phyloP scores from a whole-genome alignment of 2,113 vertebrate species.

The Tachycineta bicolor region DNA sequence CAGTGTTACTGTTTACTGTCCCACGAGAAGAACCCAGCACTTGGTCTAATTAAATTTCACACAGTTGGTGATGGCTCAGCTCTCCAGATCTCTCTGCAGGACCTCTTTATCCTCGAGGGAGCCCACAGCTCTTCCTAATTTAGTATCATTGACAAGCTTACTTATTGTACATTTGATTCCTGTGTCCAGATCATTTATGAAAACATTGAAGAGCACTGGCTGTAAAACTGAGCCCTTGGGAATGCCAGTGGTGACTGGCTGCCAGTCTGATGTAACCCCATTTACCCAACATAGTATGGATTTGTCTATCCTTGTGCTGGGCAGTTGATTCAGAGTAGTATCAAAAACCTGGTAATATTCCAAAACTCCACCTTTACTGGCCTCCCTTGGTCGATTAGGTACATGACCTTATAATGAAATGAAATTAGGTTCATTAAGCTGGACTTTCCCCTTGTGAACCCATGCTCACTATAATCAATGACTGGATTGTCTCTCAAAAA shows the following conservation, averaged over 20 bases:
- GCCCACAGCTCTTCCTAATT: neutral
- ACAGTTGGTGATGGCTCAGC: neutral
- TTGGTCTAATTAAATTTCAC: neutral
- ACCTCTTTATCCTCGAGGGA: neutral
- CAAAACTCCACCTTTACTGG: neutral
- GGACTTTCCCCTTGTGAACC: neutral
- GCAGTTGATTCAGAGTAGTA: neutral
- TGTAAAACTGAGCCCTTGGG: neutral
- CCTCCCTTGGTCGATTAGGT: neutral
- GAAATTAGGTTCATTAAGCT: neutral
- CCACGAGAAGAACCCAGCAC: neutral
- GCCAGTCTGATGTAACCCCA: neutral
- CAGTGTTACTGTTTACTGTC: neutral
- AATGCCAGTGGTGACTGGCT: neutral
- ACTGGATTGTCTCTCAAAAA: neutral
- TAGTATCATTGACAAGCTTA: neutral
- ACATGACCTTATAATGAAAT: neutral
- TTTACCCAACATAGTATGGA: neutral
- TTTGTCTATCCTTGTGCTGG: neutral
- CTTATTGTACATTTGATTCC: neutral
- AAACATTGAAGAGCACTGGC: neutral
- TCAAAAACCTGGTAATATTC: neutral
- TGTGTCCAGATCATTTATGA: neutral
- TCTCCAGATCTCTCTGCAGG: neutral
- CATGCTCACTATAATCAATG: neutral